Conservation (phyloP, 2,888 invertebrate genomes). For the Hirtodrosophila trivittata region DNA sequence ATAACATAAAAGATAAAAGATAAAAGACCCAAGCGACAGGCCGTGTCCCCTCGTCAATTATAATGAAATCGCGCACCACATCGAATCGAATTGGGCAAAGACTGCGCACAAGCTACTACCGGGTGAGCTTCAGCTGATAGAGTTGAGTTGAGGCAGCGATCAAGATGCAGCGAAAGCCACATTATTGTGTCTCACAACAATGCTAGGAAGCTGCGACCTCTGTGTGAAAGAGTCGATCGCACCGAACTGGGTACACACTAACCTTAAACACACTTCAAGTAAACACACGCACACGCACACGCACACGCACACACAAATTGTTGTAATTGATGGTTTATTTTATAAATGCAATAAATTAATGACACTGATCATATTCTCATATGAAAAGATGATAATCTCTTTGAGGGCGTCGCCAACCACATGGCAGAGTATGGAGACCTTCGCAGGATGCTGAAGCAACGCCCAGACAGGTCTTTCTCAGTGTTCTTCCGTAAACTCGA, state of each 20-base stretch:
- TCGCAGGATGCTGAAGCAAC: constrained; percentile 3
- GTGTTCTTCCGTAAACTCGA: constrained; percentile 25
- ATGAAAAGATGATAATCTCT: too few species aligned
- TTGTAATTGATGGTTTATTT: constrained; percentile 16
- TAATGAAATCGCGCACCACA: constrained; percentile 34
- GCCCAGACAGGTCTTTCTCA: constrained; percentile 9
- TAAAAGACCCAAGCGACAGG: constrained; percentile 53
- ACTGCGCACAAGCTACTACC: constrained; percentile 43
- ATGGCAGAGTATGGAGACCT: neutral
- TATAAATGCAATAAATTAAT: constrained; percentile 12
- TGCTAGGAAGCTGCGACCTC: constrained; percentile 59
- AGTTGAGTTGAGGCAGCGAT: constrained; percentile 7
- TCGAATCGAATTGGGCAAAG: constrained; percentile 19
- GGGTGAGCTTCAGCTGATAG: constrained; percentile 37
- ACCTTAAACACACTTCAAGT: neutral
- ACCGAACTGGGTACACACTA: constrained; percentile 26
- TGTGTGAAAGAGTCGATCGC: neutral
- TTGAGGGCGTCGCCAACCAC: too few species aligned
- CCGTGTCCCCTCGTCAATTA: constrained; percentile 63
- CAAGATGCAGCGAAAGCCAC: constrained; percentile 49
- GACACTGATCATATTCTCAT: neutral
- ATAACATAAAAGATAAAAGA: constrained; percentile 4
- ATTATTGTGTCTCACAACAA: constrained; percentile 51
- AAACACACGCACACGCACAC: neutral
- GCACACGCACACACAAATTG: too few species aligned